phyloP scores from a whole-genome alignment of 2,113 vertebrate genomes.

The Ciconia stormi region DNA sequence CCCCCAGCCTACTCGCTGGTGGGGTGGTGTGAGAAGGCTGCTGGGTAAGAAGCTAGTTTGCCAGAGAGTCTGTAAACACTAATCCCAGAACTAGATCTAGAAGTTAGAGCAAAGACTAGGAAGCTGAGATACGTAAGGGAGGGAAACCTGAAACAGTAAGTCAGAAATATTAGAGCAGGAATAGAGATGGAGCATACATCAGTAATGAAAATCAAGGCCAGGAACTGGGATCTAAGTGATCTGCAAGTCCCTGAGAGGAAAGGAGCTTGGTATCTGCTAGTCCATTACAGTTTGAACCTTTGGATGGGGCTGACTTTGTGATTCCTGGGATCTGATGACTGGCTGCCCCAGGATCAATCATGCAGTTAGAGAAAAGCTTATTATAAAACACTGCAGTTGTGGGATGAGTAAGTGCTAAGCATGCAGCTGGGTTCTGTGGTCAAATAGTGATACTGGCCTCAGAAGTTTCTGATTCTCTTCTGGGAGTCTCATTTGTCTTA shows the following conservation, averaged over 20 bases:
- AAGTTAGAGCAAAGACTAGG: not conserved
- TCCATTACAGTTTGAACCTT: not conserved
- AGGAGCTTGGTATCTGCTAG: not conserved
- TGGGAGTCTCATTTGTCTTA: not conserved
- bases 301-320: not conserved
- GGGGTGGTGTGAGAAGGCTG: not conserved
- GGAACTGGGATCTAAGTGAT: accelerated
- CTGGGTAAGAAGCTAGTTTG: not conserved
- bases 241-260: not conserved
- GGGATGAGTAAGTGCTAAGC: not conserved
- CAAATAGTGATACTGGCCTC: not conserved
- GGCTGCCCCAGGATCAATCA: not conserved
- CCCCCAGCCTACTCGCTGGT: accelerated
- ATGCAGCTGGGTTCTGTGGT: not conserved
- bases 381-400: not conserved
- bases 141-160: not conserved
- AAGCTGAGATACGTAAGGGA: not conserved
- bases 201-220: not conserved
- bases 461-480: not conserved
- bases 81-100: not conserved
- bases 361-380: not conserved
- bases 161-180: not conserved
- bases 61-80: not conserved
- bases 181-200: not conserved
- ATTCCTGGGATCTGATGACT: not conserved